phyloP scores from a whole-genome alignment of 2,113 vertebrate species.

The Kryptolebias marmoratus region DNA sequence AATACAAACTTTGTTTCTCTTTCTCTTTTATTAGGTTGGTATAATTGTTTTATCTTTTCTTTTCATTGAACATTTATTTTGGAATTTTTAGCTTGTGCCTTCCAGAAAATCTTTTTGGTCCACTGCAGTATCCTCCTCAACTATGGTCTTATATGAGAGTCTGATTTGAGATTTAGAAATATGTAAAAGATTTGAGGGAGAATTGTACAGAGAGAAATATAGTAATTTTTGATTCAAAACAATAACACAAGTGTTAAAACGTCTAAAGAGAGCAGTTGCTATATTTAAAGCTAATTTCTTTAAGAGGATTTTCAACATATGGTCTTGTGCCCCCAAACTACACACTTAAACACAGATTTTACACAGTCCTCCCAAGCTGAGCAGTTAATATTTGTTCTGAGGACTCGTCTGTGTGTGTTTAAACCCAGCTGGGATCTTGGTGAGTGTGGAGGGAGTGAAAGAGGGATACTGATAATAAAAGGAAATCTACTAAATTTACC shows the following conservation, averaged over 20 bases:
- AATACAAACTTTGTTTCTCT: constrained; percentile 24
- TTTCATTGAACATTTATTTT: constrained; percentile 37
- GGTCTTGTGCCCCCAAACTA: constrained; percentile 59
- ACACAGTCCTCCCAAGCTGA: constrained; percentile 57
- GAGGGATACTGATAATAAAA: constrained; percentile 51
- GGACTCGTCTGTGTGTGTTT: constrained; percentile 75
- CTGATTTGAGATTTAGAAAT: not conserved
- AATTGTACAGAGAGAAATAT: not conserved
- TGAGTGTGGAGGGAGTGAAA: constrained; percentile 44
- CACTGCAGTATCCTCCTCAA: not conserved
- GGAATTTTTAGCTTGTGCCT: constrained; percentile 1
- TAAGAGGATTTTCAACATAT: constrained; percentile 75
- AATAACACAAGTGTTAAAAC: not conserved
- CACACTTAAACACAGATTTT: constrained; percentile 59
- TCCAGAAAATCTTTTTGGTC: constrained; percentile 16
- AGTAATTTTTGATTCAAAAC: not conserved
- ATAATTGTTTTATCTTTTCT: constrained; percentile 24
- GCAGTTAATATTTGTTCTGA: constrained; percentile 76
- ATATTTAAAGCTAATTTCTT: constrained; percentile 52
- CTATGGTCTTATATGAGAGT: no score
- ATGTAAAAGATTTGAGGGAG: not conserved
- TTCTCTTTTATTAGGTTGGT: constrained; percentile 2
- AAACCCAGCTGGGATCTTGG: constrained; percentile 73
- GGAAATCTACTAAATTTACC: constrained; percentile 60
- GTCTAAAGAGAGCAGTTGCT: constrained; percentile 15